These are phyloP conservation scores for Euura saliciscinereae DNA, from an alignment of 1,140 invertebrate genomes.

Conservation along the genomic window DNA sequence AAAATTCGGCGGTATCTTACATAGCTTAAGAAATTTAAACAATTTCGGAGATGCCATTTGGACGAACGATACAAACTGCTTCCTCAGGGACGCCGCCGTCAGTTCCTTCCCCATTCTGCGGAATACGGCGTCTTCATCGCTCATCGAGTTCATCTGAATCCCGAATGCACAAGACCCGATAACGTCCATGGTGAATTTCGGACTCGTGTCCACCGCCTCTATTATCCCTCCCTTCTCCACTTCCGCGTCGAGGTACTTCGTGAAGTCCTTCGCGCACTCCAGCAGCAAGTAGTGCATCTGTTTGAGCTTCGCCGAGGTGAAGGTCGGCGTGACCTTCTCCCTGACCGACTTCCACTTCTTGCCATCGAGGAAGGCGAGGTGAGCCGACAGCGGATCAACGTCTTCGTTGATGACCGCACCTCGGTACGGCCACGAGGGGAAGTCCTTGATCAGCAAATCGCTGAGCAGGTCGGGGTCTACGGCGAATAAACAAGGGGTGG, in stretches of 20 bases:
- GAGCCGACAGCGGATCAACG: conserved; percentile 55
- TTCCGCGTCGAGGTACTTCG: too few relatives aligned
- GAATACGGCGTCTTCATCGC: conserved; percentile 53
- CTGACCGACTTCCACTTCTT: conserved; percentile 47
- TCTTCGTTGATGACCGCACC: conserved; percentile 52
- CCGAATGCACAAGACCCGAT: too few relatives aligned
- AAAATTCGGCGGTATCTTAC: conserved; percentile 40
- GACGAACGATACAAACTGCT: conserved; percentile 5
- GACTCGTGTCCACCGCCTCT: too few relatives aligned
- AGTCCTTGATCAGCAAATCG: conserved; percentile 22
- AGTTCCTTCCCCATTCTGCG: conserved; percentile 18
- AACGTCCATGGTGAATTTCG: too few relatives aligned
- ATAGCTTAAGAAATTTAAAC: conserved; percentile 28
- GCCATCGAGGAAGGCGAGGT: conserved; percentile 39
- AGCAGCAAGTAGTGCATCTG: conserved; percentile 45
- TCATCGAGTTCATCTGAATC: too few relatives aligned
- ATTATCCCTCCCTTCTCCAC: too few relatives aligned
- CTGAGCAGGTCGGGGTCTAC: conserved; percentile 17
- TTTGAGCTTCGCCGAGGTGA: conserved; percentile 55
- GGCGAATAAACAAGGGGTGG: too few relatives aligned
- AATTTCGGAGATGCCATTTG: conserved; percentile 26
- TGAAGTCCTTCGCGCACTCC: too few relatives aligned
- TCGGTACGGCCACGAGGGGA: conserved; percentile 28
- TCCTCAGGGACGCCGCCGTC: background rate
- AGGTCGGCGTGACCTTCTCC: conserved; percentile 48